Percentiles rank a stretch among this genome's conserved stretches.
Conservation (phyloP, 2,113 vertebrate genomes). For the Chlamydotis undulata region DNA sequence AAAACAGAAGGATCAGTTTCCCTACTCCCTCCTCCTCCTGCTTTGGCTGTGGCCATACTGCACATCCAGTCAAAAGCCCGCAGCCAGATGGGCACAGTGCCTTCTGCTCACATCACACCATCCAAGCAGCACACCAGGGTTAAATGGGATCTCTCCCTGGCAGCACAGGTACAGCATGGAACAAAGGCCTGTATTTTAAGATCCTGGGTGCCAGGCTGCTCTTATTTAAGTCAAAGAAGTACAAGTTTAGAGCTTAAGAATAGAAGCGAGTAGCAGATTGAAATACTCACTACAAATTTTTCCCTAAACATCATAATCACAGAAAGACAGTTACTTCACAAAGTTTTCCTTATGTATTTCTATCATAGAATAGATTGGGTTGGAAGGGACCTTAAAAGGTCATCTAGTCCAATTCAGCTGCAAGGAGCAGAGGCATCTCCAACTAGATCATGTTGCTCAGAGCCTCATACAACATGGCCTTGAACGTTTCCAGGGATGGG, state of each 20-base stretch:
- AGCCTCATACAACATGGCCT: too few relatives aligned
- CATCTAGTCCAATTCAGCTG: too few relatives aligned
- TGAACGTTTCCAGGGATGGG: too few relatives aligned
- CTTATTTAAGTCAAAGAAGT: background rate
- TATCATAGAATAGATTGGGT: too few relatives aligned
- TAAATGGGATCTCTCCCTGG: too few relatives aligned
- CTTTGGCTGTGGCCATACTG: background rate
- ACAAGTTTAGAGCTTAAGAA: background rate
- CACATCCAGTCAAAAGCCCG: background rate
- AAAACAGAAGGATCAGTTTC: background rate
- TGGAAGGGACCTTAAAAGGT: too few relatives aligned
- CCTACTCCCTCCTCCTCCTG: background rate
- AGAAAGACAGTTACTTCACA: background rate
- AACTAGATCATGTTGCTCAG: too few relatives aligned
- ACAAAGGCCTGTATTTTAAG: background rate
- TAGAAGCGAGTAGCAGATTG: background rate
- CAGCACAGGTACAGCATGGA: accelerated
- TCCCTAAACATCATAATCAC: background rate
- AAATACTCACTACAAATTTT: background rate
- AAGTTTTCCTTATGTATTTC: background rate
- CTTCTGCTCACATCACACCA: background rate
- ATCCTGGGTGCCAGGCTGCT: too few relatives aligned
- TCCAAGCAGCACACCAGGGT: accelerated
- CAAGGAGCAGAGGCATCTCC: too few relatives aligned
- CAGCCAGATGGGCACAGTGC: accelerated